Conservation (phyloP, 1,140 invertebrate genomes). For the Nylanderia fulva region DNA sequence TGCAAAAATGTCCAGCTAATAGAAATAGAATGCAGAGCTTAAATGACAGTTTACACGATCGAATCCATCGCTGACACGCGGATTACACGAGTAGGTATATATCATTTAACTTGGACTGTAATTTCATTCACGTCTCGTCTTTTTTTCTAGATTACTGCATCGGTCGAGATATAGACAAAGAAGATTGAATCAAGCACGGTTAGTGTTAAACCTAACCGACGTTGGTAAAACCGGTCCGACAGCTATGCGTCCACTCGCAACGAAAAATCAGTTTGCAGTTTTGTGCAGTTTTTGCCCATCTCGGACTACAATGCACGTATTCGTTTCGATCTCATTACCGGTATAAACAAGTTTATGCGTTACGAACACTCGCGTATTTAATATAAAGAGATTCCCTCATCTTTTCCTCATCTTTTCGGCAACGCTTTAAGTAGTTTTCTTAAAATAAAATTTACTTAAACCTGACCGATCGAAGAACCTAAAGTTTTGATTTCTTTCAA, state of each 20-base stretch:
- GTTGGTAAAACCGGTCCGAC: constrained; percentile 37
- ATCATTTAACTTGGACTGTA: background rate
- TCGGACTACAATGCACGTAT: background rate
- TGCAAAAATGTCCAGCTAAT: background rate
- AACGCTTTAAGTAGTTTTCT: background rate
- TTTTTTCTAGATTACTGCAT: background rate
- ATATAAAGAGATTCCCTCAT: background rate
- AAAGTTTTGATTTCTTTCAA: background rate
- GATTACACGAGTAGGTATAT: background rate
- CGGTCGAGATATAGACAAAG: constrained; percentile 17
- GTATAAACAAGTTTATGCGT: background rate
- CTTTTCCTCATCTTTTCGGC: background rate
- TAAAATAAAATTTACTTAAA: background rate
- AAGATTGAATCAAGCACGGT: constrained; percentile 30
- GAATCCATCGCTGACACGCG: background rate
- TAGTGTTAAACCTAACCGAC: constrained; percentile 41
- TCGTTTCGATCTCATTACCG: background rate
- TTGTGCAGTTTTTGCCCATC: background rate
- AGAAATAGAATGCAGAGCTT: background rate
- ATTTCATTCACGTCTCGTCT: background rate
- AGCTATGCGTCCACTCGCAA: constrained; percentile 25
- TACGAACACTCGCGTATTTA: background rate
- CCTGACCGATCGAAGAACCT: too few species aligned
- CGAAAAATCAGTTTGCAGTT: constrained; percentile 33
- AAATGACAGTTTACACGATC: background rate